Evolutionary conservation across 2,797 vertebrate species (phyloP), one percentile per base, ranked within the genome.

Genomic region (Coregonus suidteri): DNA sequence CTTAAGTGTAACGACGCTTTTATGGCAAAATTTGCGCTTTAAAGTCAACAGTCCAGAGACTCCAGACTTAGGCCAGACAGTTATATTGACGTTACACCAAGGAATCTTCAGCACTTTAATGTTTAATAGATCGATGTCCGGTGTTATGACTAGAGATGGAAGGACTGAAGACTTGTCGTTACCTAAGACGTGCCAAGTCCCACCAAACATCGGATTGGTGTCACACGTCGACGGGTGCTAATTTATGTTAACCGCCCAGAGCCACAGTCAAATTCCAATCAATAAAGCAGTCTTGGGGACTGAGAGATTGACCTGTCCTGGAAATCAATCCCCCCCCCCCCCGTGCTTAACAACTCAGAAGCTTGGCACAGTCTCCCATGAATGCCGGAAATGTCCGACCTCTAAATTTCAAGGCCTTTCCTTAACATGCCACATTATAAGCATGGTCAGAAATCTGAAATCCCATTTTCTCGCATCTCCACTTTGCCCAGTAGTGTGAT

Each of bases 171-270:
- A 77, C 75, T 85, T 89, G 87, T 91, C 85, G 81, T 89, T 88
- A 89, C 84, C 86, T 81, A 35, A 66, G 76, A 78, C 73, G 75
- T 84, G 85, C 77, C 84, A 86, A 83, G 89, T 86, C 80, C 76
- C 69, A 81, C 68, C 79, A 83, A 78, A 84, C 78, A 77, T 84
- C 75, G 80, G 86, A 80, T 74, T 79, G 77, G 86, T 84, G 91
- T 91, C 90, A 75, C 83, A 88, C 65, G 34, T 90, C 88, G 89
- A 83, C 82, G 41, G 81, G 85, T 90, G 89, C 82, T 90, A 91
- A 93, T 94, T 92, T 93, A 93, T 92, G 90, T 88, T 90, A 79
- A 85, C 87, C 76, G 84, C 76, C 67, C 65, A 77, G 75, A 86
- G 82, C 82, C 7, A 34, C 64, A 71, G 84, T 91, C 84, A 87